These are phyloP conservation scores for Eristalis intricaria DNA, from an alignment of 2,888 invertebrate genomes.

Conservation along the genomic window DNA sequence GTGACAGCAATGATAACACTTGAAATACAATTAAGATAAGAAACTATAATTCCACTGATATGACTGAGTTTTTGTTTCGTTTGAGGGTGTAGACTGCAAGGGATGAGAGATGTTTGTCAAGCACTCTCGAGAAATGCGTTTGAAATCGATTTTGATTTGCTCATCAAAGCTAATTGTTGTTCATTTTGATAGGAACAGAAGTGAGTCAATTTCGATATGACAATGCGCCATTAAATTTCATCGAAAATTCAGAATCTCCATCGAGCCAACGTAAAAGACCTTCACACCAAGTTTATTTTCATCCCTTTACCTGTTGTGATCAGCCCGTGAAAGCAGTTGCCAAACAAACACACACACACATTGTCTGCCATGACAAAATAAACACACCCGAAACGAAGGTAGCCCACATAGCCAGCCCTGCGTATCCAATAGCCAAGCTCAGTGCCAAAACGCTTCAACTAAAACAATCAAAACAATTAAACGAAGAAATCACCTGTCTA, in stretches of 20 bases:
- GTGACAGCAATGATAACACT: not conserved
- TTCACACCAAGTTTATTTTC: not conserved
- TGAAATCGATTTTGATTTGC: not conserved
- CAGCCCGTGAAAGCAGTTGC: not conserved
- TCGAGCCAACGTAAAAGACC: not conserved
- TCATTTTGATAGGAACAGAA: not conserved
- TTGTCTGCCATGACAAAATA: not conserved
- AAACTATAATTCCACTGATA: not conserved
- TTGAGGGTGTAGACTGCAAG: not conserved
- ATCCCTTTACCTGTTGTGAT: not conserved
- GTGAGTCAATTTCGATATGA: not conserved
- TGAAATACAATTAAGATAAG: not conserved
- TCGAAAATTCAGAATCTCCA: too few species aligned
- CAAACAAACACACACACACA: too few species aligned
- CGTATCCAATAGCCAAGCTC: not conserved
- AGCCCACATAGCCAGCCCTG: not conserved
- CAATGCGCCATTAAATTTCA: too few species aligned
- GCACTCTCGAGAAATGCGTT: not conserved
- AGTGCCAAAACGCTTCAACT: not conserved
- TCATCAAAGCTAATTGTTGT: not conserved
- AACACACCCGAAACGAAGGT: not conserved
- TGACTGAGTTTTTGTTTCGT: not conserved
- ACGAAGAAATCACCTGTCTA: not conserved
- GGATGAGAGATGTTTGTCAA: not conserved
- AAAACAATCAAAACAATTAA: not conserved